Base-by-base conservation (phyloP, 2,797 vertebrate species). In the Mustela erminea region DNA sequence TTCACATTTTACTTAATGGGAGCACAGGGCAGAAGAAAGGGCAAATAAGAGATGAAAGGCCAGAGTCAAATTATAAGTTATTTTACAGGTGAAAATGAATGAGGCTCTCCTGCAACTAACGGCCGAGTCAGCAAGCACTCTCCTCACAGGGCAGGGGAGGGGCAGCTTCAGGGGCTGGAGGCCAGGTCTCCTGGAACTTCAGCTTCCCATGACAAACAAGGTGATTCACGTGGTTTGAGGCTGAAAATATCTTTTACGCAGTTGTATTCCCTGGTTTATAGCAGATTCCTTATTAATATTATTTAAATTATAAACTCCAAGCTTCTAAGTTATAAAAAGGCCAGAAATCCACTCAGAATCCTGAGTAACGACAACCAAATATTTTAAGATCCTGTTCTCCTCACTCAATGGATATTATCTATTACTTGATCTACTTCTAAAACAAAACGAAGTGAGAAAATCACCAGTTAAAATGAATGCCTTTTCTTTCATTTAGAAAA, bases 291-390 rank as follows among this genome's bases (percentile, higher is more conserved):
- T 87, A 38, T 54, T 87, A 87, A 64, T 62, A 90, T 12, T 81
- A 70, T 58, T 49, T 90, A 60, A 85, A 18, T 72, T 56, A 77
- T 72, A 91, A 87, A 88, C 8, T 68, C 92, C 85, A 89, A 18
- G 14, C 25, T 88, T 93, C 23, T 83, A 80, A 93, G 52, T 64
- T 91, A 52, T 58, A 70, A 93, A 92, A 95, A 78, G 29, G 38
- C 32, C 56, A 78, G 27, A 92, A 64, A 75, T 70, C 46, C 70
- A 94, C 6, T 82, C 18, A 77, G 84, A 96, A 60, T 54, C 46
- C 49, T 29, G 38, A 82, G 52, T 86, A 87, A 70, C 17, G 32
- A 10, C 38, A 38, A 52, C 43, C 27, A 74, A 74, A 54, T 35
- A 7, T 87, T 87, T 85, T 68, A 96, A 54, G 52, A 74, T 12